phyloP scores from a whole-genome alignment of 2,113 vertebrate genomes.

The Corythoichthys intestinalis region DNA sequence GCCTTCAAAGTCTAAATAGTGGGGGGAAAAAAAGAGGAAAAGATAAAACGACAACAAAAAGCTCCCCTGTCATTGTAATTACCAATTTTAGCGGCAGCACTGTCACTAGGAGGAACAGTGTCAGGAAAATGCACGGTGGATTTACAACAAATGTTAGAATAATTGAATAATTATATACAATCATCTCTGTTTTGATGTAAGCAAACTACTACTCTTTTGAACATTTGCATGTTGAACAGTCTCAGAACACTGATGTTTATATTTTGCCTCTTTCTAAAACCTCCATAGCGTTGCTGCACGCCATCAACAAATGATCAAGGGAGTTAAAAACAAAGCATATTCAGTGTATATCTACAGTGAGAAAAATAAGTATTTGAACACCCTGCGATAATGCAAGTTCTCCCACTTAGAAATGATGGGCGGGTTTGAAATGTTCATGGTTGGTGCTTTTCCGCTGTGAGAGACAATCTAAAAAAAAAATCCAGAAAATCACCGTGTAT shows the following conservation, averaged over 20 bases:
- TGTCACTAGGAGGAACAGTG: conserved; percentile 41
- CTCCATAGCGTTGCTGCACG: not conserved
- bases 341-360: no score
- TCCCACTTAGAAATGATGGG: no score
- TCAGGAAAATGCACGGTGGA: conserved; percentile 41
- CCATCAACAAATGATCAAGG: not conserved
- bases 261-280: not conserved
- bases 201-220: not conserved
- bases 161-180: conserved; percentile 12
- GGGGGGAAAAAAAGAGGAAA: conserved; percentile 27
- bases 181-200: not conserved
- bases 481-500: no score
- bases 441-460: no score
- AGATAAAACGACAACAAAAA: conserved; percentile 36
- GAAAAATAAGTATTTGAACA: no score
- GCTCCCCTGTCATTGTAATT: conserved; percentile 48
- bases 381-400: no score
- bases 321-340: no score
- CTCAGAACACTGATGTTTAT: not conserved
- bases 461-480: no score
- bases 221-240: not conserved
- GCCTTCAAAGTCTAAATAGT: conserved; percentile 40
- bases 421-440: no score
- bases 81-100: conserved; percentile 28
- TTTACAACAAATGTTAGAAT: conserved; percentile 37